A percentile compares a stretch with the other conserved stretches of the same genome.
Evolutionary conservation across 2,797 vertebrate species (phyloP).

Genomic region (Strix occidentalis): DNA sequence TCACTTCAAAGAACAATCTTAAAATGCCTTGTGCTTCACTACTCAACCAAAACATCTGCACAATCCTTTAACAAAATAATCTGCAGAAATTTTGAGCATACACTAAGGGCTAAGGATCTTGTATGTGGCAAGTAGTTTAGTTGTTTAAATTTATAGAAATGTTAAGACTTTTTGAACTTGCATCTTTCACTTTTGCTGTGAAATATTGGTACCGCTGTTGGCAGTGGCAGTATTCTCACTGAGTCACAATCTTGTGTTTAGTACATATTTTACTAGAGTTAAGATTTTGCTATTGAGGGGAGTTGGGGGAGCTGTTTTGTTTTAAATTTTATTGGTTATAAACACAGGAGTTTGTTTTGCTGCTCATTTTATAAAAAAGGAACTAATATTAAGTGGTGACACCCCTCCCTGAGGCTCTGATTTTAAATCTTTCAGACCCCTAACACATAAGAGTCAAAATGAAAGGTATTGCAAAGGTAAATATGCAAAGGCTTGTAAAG

Average conservation of each 20-base stretch:
- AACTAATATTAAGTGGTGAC: background rate
- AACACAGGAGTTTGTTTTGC: background rate
- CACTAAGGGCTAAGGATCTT: background rate
- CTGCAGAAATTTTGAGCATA: background rate
- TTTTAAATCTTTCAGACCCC: background rate
- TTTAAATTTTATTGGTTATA: background rate
- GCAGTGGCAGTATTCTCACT: background rate
- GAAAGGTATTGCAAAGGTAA: background rate
- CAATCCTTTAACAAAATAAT: background rate
- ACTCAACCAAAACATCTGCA: fast-evolving
- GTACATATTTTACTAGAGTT: background rate
- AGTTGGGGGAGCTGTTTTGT: fast-evolving
- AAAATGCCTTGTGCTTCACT: background rate
- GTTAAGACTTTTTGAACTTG: background rate
- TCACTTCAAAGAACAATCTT: background rate
- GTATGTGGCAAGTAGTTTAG: background rate
- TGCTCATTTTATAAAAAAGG: background rate
- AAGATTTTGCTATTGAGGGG: background rate
- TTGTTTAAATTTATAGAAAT: background rate
- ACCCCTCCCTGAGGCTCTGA: background rate
- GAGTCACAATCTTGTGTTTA: background rate
- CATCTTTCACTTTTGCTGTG: background rate
- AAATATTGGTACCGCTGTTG: background rate
- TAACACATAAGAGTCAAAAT: background rate
- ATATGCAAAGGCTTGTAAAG: background rate